phyloP scores from a whole-genome alignment of 2,113 vertebrate species.

The Corapipo altera region DNA sequence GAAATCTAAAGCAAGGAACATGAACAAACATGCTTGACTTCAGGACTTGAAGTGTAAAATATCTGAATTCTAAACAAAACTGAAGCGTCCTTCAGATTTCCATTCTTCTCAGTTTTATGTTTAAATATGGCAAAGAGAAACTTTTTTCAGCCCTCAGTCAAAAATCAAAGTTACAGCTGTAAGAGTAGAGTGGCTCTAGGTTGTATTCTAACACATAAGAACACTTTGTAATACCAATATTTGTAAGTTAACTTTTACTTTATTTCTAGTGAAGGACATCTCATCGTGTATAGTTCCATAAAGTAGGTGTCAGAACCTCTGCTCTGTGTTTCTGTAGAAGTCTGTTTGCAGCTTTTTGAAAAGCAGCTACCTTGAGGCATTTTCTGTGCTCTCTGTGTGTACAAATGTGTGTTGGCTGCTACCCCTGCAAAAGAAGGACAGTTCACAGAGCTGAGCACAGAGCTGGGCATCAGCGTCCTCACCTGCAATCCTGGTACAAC shows the following conservation, averaged over 20 bases:
- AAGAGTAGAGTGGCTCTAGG: background rate
- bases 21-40: background rate
- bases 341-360: slow-evolving; percentile 16
- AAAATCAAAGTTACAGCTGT: background rate
- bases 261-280: slow-evolving; percentile 43
- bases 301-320: slow-evolving; percentile 36
- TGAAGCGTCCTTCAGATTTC: background rate
- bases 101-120: background rate
- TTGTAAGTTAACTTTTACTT: slow-evolving; percentile 33
- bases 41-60: background rate
- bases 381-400: background rate
- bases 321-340: background rate
- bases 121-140: background rate
- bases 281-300: slow-evolving; percentile 11
- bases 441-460: background rate
- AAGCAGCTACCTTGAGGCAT: background rate
- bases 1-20: background rate
- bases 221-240: background rate
- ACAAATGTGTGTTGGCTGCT: background rate
- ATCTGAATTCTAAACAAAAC: background rate
- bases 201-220: background rate
- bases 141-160: background rate
- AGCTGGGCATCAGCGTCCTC: background rate
- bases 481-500: background rate
- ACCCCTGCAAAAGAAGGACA: background rate